Percentiles rank a stretch among this genome's conserved stretches.
phyloP scores from a whole-genome alignment of 2,888 invertebrate species.

The Leptarthrus brevirostris region DNA sequence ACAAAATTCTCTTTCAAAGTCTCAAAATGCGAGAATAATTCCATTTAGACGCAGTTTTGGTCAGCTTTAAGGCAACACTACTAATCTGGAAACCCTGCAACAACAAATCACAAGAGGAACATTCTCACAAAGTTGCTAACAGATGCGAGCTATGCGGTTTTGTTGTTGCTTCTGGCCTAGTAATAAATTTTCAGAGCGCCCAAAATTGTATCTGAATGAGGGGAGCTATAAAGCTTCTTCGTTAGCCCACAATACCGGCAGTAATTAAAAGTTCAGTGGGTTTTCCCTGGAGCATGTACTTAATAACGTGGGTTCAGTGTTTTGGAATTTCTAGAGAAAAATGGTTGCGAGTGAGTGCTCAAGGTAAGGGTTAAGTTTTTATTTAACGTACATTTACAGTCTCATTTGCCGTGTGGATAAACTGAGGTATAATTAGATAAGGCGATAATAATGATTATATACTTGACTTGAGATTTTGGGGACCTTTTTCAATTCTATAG shows the following conservation, averaged over 20 bases:
- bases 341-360: not conserved
- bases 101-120: constrained; percentile 22
- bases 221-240: constrained; percentile 24
- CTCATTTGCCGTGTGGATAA: no score
- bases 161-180: constrained; percentile 1
- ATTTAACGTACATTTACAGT: no score
- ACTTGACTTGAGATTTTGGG: no score
- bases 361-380: no score
- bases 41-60: no score
- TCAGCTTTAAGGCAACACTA: not conserved
- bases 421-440: no score
- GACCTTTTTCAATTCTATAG: no score
- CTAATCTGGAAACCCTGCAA: constrained; percentile 13
- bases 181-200: constrained; percentile 21
- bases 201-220: constrained; percentile 33
- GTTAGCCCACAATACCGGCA: constrained; percentile 17
- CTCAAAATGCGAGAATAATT: no score
- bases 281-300: constrained; percentile 15
- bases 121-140: constrained; percentile 32
- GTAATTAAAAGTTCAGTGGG: constrained; percentile 32
- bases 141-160: constrained; percentile 30
- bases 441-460: no score
- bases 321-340: constrained; percentile 7
- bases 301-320: constrained; percentile 17
- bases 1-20: no score